Evolutionary conservation across 2,113 vertebrate genomes (phyloP).

Genomic region (Ciconia boyciana): DNA sequence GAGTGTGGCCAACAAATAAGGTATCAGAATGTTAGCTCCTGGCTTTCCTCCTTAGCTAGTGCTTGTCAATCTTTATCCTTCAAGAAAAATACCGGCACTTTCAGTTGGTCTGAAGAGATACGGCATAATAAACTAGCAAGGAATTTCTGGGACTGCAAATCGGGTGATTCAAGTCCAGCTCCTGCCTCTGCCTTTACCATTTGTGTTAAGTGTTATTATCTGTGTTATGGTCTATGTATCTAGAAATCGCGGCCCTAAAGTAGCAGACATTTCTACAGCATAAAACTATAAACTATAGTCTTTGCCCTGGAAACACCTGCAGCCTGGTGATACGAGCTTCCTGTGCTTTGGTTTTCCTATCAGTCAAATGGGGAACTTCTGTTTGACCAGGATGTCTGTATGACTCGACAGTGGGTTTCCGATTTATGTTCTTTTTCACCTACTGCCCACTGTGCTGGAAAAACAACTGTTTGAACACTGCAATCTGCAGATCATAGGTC

Average conservation of each 20-base stretch:
- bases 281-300: neutral
- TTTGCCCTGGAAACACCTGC: constrained; percentile 31
- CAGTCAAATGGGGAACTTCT: neutral
- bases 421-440: neutral
- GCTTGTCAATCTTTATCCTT: neutral
- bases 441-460: neutral
- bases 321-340: neutral
- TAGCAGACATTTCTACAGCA: neutral
- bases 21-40: neutral
- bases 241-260: neutral
- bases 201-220: neutral
- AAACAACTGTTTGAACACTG: neutral
- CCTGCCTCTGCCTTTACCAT: neutral
- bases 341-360: neutral
- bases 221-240: neutral
- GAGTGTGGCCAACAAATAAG: neutral
- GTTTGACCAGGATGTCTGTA: neutral
- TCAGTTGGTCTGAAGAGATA: neutral
- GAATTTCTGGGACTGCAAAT: neutral
- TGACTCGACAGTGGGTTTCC: neutral
- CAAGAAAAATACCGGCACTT: neutral
- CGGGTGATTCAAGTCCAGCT: neutral
- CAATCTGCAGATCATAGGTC: neutral
- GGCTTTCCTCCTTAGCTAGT: neutral
- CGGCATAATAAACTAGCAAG: neutral